Evolutionary conservation across 2,797 vertebrate genomes (phyloP), one percentile per base, ranked within the genome.

Genomic region (Acanthurus lineatus): DNA sequence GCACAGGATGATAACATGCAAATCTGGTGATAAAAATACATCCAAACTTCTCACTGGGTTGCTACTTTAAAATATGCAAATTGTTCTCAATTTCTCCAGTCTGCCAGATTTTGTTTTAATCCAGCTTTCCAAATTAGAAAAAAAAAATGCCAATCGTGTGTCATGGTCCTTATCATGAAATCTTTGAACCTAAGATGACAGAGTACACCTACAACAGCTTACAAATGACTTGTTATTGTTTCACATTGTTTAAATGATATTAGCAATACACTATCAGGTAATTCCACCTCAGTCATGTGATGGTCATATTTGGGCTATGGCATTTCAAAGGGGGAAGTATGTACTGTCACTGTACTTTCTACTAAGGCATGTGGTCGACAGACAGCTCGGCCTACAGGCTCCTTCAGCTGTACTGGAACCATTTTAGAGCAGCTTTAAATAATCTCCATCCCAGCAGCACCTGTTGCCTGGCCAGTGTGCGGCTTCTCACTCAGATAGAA

Each of bases 371-470:
- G 92, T 91, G 93, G 92, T 94, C 51, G 62, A 45, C 56, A 86
- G 73, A 77, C 85, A 87, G 86, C 69, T 81, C 73, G 86, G 88
- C 88, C 81, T 64, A 47, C 64, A 51, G 68, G 45, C 65, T 81
- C 77, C 80, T 79, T 92, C 93, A 95, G 91, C 93, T 94, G 93
- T 73, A 85, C 70, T 80, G 20, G 22, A 80, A 86, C 90, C 66
- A 72, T 89, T 94, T 92, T 92, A 92, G 92, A 88, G 65, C 52
- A 61, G 86, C 90, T 93, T 94, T 91, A 93, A 94, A 95, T 94
- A 94, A 87, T 87, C 85, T 81, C 83, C 68, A 92, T 90, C 83
- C 85, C 71, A 79, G 84, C 79, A 86, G 88, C 94, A 96, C 94
- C 94, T 95, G 94, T 61, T 78, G 70, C 68, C 70, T 61, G 65